Conservation (phyloP, 2,113 vertebrate genomes). For the Lepisosteus oculatus region DNA sequence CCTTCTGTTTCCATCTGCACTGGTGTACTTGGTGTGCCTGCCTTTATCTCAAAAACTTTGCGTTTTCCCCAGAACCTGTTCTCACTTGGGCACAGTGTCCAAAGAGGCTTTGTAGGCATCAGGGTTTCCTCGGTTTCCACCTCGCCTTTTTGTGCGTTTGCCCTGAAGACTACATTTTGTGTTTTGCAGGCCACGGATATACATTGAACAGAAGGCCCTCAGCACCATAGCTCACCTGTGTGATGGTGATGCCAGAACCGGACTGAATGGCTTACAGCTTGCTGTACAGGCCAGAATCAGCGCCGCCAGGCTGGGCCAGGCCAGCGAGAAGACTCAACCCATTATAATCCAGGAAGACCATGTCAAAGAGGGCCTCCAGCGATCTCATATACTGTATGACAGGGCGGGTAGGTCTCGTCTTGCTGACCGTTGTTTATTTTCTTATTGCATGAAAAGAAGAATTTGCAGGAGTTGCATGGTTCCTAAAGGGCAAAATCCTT, state of each 20-base stretch:
- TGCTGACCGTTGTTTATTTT: too few relatives aligned
- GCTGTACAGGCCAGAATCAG: constrained; percentile 81
- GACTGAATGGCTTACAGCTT: constrained; percentile 87
- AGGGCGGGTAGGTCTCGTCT: constrained; percentile 76
- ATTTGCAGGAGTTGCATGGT: too few relatives aligned
- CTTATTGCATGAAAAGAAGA: too few relatives aligned
- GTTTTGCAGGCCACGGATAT: constrained; percentile 68
- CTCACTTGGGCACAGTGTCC: too few relatives aligned
- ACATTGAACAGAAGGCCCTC: constrained; percentile 84
- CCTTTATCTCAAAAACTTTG: too few relatives aligned
- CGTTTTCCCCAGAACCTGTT: too few relatives aligned
- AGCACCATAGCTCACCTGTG: constrained; percentile 86
- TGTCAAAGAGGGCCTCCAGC: constrained; percentile 89
- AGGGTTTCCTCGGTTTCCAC: too few relatives aligned
- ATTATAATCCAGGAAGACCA: constrained; percentile 82
- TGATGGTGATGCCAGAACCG: constrained; percentile 87
- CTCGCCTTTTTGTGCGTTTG: too few relatives aligned
- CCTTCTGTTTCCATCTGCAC: too few relatives aligned
- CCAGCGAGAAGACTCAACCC: constrained; percentile 29
- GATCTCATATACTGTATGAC: constrained; percentile 93
- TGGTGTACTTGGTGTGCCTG: too few relatives aligned
- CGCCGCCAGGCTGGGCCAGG: constrained; percentile 26
- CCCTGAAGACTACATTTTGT: constrained; percentile 16
- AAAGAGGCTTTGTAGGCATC: too few relatives aligned
- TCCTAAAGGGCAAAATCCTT: too few relatives aligned